Evolutionary conservation across 2,888 invertebrate genomes (phyloP).

Genomic region (Altica lythri): DNA sequence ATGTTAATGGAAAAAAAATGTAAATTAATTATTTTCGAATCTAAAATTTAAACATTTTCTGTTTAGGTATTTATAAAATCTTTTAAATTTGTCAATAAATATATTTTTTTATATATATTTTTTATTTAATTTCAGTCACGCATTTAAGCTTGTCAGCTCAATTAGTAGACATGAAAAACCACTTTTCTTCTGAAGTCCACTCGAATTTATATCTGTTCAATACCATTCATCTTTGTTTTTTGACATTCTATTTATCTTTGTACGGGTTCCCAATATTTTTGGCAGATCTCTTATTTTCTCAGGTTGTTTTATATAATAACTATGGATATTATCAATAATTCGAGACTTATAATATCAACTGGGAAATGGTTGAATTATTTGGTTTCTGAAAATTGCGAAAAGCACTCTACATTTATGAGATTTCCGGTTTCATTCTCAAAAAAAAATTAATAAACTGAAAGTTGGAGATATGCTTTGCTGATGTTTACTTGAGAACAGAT

Average conservation of each 20-base stretch:
- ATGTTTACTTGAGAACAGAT: no score
- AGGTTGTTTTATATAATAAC: slow-evolving; percentile 6
- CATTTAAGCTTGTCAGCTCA: slow-evolving; percentile 2
- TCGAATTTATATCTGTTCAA: slow-evolving; percentile 21
- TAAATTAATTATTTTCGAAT: no score
- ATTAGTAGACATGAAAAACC: slow-evolving; percentile 13
- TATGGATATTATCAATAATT: slow-evolving; percentile 15
- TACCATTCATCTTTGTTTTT: slow-evolving; percentile 23
- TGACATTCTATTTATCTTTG: slow-evolving; percentile 26
- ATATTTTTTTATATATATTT: slow-evolving; percentile 5
- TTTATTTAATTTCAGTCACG: slow-evolving; percentile 13
- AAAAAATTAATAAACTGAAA: slow-evolving; percentile 3
- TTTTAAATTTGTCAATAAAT: no score
- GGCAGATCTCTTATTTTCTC: slow-evolving; percentile 14
- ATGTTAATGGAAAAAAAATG: no score
- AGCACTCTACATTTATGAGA: slow-evolving; percentile 29
- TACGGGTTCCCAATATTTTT: slow-evolving; percentile 18
- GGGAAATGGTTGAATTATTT: slow-evolving; percentile 24
- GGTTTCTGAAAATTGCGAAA: slow-evolving; percentile 21
- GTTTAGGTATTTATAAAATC: no score
- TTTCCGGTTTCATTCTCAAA: not conserved
- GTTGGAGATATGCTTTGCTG: not conserved
- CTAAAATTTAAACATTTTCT: no score
- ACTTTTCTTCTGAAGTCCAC: slow-evolving; percentile 16
- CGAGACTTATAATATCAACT: slow-evolving; percentile 12